These are phyloP conservation scores for Alentia gelatinosa DNA, from an alignment of 2,888 invertebrate species.

Conservation along the genomic window DNA sequence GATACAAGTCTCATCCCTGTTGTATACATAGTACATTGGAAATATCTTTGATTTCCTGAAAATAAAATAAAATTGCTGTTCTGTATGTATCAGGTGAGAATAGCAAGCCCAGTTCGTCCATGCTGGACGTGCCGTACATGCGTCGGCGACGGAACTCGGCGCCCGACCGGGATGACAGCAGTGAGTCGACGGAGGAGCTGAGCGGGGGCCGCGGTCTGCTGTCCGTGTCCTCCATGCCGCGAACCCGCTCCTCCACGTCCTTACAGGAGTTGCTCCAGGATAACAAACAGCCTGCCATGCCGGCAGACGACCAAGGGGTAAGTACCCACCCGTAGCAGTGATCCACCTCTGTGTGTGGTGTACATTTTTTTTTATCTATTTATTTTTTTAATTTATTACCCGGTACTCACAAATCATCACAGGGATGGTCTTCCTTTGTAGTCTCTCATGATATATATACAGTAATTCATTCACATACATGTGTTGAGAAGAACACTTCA, in stretches of 20 bases:
- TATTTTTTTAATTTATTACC: no score
- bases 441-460: no score
- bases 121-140: constrained; percentile 42
- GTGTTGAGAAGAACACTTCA: no score
- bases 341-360: no score
- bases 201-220: constrained; percentile 50
- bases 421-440: no score
- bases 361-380: no score
- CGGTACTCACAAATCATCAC: no score
- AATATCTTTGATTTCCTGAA: no score
- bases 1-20: no score
- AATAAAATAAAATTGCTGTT: no score
- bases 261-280: constrained; percentile 63
- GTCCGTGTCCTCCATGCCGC: constrained; percentile 59
- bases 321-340: background rate
- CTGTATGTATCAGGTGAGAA: constrained; percentile 31
- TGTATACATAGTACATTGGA: no score
- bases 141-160: constrained; percentile 54
- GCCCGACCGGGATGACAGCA: constrained; percentile 33
- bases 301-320: background rate
- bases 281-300: constrained; percentile 1
- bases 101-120: background rate
- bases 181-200: constrained; percentile 48
- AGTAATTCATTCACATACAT: no score
- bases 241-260: constrained; percentile 68